These are phyloP conservation scores for Porites evermanni DNA, from an alignment of 92 coral and sea anemone genomes.

Conservation along the genomic window DNA sequence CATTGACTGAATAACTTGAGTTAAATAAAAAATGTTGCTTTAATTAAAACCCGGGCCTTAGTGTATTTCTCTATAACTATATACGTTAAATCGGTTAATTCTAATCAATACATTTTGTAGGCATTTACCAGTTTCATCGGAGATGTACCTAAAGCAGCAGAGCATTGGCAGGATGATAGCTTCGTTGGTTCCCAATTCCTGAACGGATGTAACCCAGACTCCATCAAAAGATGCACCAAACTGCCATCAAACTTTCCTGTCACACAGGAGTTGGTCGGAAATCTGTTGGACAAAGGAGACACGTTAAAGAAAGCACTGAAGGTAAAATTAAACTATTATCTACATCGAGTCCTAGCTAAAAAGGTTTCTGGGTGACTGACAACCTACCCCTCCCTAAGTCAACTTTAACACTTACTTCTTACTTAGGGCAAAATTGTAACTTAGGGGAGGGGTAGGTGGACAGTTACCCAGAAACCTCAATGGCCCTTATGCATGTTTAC, in stretches of 20 bases:
- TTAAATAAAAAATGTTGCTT: no score
- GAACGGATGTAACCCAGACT: conserved; percentile 77
- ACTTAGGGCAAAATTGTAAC: no score
- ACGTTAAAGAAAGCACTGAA: conserved; percentile 61
- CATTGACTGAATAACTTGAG: no score
- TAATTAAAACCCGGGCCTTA: no score
- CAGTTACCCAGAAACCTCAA: no score
- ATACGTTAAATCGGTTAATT: no score
- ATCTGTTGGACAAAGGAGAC: conserved; percentile 64
- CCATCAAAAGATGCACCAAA: conserved; percentile 59
- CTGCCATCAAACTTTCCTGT: conserved; percentile 76
- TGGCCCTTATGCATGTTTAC: no score
- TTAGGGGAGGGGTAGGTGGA: no score
- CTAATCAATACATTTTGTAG: conserved; percentile 3
- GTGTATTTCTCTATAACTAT: no score
- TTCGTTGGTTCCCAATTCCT: conserved; percentile 75
- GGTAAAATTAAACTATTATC: conserved; percentile 27
- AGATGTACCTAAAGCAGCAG: conserved; percentile 51
- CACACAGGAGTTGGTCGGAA: conserved; percentile 61
- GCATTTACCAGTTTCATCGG: conserved; percentile 54
- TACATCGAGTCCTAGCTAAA: background rate
- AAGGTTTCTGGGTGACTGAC: no score
- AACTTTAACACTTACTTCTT: no score
- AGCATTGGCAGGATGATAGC: conserved; percentile 76
- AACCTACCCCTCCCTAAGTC: no score